These are phyloP conservation scores for Dioctria rufipes DNA, from an alignment of 2,888 invertebrate genomes.

Conservation along the genomic window DNA sequence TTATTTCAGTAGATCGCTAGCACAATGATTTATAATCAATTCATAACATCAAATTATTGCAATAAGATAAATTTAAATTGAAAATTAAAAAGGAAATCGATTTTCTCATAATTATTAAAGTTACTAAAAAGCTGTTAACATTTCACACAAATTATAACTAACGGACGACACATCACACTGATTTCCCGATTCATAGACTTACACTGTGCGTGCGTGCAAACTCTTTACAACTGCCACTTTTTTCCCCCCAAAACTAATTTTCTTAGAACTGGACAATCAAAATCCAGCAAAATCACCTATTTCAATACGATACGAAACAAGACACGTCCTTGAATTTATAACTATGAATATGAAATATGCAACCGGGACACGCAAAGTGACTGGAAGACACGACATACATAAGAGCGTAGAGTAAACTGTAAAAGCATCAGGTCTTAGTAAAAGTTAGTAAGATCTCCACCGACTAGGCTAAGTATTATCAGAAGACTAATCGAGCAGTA, in stretches of 20 bases:
- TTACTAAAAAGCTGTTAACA: background rate
- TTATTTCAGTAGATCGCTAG: too few species aligned
- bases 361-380: slow-evolving; percentile 27
- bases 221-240: too few species aligned
- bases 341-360: slow-evolving; percentile 3
- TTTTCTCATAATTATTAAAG: background rate
- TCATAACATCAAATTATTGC: too few species aligned
- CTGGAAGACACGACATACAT: background rate
- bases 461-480: slow-evolving; percentile 19
- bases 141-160: background rate
- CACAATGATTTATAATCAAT: too few species aligned
- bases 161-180: background rate
- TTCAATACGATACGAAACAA: too few species aligned
- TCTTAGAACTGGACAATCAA: too few species aligned
- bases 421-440: background rate
- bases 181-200: background rate
- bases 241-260: too few species aligned
- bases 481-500: slow-evolving; percentile 32
- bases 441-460: background rate
- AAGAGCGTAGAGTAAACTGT: too few species aligned
- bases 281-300: too few species aligned
- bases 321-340: slow-evolving; percentile 18
- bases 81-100: background rate
- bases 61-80: background rate
- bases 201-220: too few species aligned